A percentile compares a stretch with the other conserved stretches of the same genome.
phyloP scores from a whole-genome alignment of 2,888 invertebrate species.

The Xestia sexstrigata region DNA sequence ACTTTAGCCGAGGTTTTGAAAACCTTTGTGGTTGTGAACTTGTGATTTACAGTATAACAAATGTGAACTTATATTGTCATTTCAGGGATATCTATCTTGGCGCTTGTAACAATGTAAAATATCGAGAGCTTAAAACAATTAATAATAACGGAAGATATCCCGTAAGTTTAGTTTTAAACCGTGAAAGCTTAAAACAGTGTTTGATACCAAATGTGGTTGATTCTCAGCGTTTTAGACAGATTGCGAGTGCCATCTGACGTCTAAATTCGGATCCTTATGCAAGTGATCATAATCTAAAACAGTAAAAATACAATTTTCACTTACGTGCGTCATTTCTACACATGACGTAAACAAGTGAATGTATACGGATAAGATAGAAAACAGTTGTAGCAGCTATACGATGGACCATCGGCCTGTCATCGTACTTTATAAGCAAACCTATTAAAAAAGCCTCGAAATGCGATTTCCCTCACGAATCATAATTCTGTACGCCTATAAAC shows the following conservation, averaged over 20 bases:
- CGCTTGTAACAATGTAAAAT: no score
- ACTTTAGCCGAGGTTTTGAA: background rate
- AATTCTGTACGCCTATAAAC: slow-evolving; percentile 29
- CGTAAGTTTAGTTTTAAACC: no score
- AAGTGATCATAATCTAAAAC: background rate
- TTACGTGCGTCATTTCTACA: background rate
- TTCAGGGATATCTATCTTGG: no score
- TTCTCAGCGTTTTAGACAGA: background rate
- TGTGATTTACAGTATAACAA: background rate
- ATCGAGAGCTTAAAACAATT: no score
- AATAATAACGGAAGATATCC: no score
- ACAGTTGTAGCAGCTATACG: background rate
- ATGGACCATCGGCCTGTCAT: background rate
- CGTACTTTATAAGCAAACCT: slow-evolving; percentile 14
- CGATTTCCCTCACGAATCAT: slow-evolving; percentile 9
- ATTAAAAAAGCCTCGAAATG: slow-evolving; percentile 12
- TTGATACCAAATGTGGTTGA: background rate
- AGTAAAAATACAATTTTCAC: background rate
- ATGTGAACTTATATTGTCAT: background rate
- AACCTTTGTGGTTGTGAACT: background rate
- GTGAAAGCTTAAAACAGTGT: no score
- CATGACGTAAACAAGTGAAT: background rate
- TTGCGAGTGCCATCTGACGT: background rate
- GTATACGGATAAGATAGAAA: slow-evolving; percentile 3
- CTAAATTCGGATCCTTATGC: background rate